These are phyloP conservation scores for Pagetopsis macropterus DNA, from an alignment of 2,797 vertebrate species.

Conservation along the genomic window DNA sequence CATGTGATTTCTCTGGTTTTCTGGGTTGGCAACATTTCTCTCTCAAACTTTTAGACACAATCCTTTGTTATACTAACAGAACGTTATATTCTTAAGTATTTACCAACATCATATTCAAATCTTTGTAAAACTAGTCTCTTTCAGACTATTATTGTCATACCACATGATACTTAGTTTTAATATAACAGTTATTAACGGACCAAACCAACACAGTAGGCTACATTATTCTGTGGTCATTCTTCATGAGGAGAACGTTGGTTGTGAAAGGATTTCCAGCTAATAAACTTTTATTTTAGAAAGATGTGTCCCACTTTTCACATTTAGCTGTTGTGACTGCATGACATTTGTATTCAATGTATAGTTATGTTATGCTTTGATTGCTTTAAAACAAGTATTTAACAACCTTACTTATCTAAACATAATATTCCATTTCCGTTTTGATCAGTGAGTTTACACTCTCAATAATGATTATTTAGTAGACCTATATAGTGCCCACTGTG, in stretches of 20 bases:
- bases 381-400: neutral
- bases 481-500: too few species aligned
- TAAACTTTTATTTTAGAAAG: neutral
- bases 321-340: neutral
- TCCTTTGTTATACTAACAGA: constrained; percentile 10
- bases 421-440: neutral
- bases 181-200: neutral
- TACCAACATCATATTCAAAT: constrained; percentile 1
- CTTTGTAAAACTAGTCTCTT: neutral
- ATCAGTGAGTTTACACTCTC: neutral
- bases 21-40: constrained; percentile 34
- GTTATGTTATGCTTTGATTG: neutral
- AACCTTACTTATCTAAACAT: too few species aligned
- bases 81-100: neutral
- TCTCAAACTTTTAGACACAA: constrained; percentile 17
- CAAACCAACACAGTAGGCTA: neutral
- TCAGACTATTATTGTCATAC: neutral
- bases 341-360: neutral
- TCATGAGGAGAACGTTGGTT: neutral
- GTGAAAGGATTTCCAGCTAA: neutral
- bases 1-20: constrained; percentile 75
- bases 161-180: neutral
- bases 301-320: neutral
- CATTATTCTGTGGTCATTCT: neutral
- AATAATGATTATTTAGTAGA: neutral